Base-by-base conservation (phyloP, 2,888 invertebrate species). In the Colletes collaris region DNA sequence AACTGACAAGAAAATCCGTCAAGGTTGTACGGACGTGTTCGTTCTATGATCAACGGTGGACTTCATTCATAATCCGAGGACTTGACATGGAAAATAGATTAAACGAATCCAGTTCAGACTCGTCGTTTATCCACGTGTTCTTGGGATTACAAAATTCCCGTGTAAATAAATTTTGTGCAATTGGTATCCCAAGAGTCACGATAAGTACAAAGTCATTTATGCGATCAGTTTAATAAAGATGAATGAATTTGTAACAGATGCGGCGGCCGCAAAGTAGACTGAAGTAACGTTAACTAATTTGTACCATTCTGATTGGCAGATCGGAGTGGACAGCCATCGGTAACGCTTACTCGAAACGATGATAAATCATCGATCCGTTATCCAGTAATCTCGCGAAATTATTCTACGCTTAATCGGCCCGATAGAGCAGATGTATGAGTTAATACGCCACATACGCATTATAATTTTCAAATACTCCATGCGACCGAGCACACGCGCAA, bases 281-380 rank as follows among this genome's bases (percentile, higher is more conserved):
- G 62, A 75, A 70, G 74, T 50, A 62, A 65, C 62, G 52, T 69
- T 64, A 64, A 69, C 68, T 74, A 79, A 84, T 84, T 79, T 84
- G 84, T 62, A 58, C 13, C 58, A 59, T 55, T 49, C 19, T 19
- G 19, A 49, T 72, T 56, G 65, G 59, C 66, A 49, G 8, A 16
- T 53, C 59, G 46, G 0, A 56, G 46, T 40, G 65, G 46, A 83
- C 56, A 46, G 50, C 76, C 53, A 52, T 65, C 67, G 71, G 75
- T 63, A 66, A 63, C 60, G 56, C 7, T 50, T 56, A 53, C 73
- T 70, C 60, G 49, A 37, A 11, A 66, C 7, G 60, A 71, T 56
- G 64, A 81, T 84, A 82, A 82, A 84, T 84, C 81, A 79, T 79
- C 69, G 63, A 69, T 16, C 53, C 69, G 73, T 82, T 84, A 76